Conservation (phyloP, 2,113 vertebrate species). For the Marmota flaviventris region DNA sequence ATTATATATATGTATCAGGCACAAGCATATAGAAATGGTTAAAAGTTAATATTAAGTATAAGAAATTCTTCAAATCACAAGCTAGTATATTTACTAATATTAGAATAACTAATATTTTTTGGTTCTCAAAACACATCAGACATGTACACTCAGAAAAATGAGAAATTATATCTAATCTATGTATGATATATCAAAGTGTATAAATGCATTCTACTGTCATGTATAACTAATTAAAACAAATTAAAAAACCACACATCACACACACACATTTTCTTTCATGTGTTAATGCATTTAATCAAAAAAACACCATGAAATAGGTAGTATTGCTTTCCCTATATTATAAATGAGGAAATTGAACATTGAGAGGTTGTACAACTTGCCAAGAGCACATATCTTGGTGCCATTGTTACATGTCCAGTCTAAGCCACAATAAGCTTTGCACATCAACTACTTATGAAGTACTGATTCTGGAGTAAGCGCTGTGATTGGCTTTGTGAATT, state of each 20-base stretch:
- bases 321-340: neutral
- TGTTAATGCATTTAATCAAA: neutral
- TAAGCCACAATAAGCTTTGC: neutral
- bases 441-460: neutral
- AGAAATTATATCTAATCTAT: too few relatives aligned
- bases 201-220: too few relatives aligned
- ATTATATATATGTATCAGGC: neutral
- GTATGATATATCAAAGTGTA: too few relatives aligned
- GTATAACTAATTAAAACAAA: too few relatives aligned
- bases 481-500: neutral
- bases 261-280: neutral
- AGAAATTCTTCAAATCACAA: neutral
- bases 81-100: neutral
- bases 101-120: neutral
- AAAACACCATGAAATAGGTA: neutral
- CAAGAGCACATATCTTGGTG: neutral
- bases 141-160: too few relatives aligned
- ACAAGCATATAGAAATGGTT: neutral
- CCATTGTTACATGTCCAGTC: neutral
- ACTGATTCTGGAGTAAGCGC: neutral
- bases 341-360: neutral
- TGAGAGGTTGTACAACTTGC: neutral
- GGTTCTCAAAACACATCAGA: neutral
- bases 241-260: too few relatives aligned
- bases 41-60: neutral